Evolutionary conservation across 1,140 invertebrate species (phyloP), one percentile per base, ranked within the genome.

Genomic region (Papilio aristodemus): DNA sequence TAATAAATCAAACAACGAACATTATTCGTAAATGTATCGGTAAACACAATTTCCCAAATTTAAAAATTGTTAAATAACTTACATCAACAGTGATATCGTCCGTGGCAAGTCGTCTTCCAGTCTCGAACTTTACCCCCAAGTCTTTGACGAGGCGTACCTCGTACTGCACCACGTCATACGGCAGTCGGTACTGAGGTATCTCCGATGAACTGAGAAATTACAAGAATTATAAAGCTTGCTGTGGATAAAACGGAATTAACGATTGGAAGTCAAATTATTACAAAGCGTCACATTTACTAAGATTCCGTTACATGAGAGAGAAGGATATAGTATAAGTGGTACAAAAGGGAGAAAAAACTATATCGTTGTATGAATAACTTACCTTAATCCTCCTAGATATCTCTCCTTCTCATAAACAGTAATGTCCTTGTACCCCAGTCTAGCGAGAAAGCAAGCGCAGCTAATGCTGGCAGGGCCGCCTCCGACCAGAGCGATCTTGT

Each of bases 401-500:
- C 94, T 89, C 76, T 98, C 90, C 80, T 97, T 98, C 87, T 99
- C 98, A 89, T 97, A 99, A 74, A 99, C 96, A 0, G 96, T 98
- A 3, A 99, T 92, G 83, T 99, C 92, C 4, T 94, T 93, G 81
- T 99, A 99, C 0, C 98, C 98, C 6, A 99, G 91, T 41, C 99
- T 93, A 0, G 95, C 98, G 3, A 99, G 91, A 91, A 98, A 99
- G 7, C 98, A 98, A 4, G 98, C 98, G 89, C 98, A 99, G 4
- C 98, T 99, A 37, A 99, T 93, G n/a, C 97, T 98, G 4, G 98
- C 97, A 0, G 98, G 98, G 0, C 98, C 98, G 81, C 97, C 98
- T 8, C 98, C 98, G 19, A 99, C 81, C 6, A 99, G 85, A 0
- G 96, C 98, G 43, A 99, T 97, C 90, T 96, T 97, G 17, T 94